Evolutionary conservation across 2,113 vertebrate genomes (phyloP).

Genomic region (Tyto alba): DNA sequence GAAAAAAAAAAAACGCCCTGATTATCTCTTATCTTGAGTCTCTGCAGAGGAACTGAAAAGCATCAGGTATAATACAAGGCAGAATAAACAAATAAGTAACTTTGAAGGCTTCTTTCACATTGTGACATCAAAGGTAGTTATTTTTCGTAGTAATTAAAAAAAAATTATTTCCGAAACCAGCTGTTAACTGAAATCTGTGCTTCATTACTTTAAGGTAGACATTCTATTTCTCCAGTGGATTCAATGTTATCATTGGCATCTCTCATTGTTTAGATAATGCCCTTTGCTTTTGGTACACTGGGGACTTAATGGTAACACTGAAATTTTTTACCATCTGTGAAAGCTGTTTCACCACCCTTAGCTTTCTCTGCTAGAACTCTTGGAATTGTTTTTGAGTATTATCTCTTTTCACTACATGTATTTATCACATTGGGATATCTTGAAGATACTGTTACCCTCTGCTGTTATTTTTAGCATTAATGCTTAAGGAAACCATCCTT

Average conservation of each 20-base stretch:
- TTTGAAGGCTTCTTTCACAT: background rate
- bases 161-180: background rate
- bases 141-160: background rate
- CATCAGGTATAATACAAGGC: background rate
- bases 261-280: background rate
- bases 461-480: background rate
- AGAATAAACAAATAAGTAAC: background rate
- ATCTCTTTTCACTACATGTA: background rate
- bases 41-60: background rate
- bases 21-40: background rate
- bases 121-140: background rate
- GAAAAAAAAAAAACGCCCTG: rapidly evolving
- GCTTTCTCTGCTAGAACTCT: background rate
- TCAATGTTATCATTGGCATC: background rate
- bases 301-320: background rate
- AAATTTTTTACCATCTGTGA: background rate
- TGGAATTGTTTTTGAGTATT: background rate
- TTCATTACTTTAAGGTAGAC: background rate
- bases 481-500: background rate
- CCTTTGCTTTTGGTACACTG: background rate
- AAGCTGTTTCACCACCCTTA: background rate
- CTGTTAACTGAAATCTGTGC: background rate
- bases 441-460: background rate
- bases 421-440: background rate
- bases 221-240: background rate